Conservation (phyloP, 2,113 vertebrate genomes). For the Indicator maculatus region DNA sequence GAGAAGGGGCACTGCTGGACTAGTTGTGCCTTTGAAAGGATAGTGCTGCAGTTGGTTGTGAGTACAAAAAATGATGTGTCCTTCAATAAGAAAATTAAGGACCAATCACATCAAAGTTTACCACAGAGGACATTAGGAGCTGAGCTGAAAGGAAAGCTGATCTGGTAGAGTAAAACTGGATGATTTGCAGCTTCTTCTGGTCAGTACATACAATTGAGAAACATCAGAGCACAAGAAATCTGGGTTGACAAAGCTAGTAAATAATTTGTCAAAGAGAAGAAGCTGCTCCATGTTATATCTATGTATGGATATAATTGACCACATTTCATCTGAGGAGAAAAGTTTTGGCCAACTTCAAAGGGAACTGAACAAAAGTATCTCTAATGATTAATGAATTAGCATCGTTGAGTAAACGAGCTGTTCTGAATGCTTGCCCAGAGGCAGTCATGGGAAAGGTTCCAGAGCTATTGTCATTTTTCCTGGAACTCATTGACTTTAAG, state of each 20-base stretch:
- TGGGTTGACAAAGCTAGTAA: constrained; percentile 45
- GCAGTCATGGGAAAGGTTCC: constrained; percentile 67
- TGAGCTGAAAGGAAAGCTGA: not conserved
- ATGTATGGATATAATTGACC: constrained; percentile 59
- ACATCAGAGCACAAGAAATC: constrained; percentile 15
- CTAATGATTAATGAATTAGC: constrained; percentile 75
- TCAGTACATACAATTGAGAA: constrained; percentile 23
- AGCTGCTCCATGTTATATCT: constrained; percentile 62
- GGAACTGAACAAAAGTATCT: constrained; percentile 53
- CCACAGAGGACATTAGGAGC: not conserved
- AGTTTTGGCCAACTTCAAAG: constrained; percentile 70
- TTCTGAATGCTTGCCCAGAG: constrained; percentile 68
- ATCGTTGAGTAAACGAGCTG: constrained; percentile 59
- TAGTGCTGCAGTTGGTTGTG: not conserved
- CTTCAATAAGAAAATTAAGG: constrained; percentile 21
- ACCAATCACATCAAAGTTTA: not conserved
- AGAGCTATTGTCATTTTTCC: constrained; percentile 73
- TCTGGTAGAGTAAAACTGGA: constrained; percentile 5
- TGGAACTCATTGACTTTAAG: constrained; percentile 69
- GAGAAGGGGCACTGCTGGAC: not conserved
- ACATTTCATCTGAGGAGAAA: constrained; percentile 66
- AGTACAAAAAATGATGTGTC: not conserved
- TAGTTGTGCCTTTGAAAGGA: not conserved
- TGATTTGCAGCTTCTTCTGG: constrained; percentile 34
- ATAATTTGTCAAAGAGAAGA: constrained; percentile 31